These are phyloP conservation scores for Yponomeuta cagnagella DNA, from an alignment of 2,888 invertebrate genomes.

Conservation along the genomic window DNA sequence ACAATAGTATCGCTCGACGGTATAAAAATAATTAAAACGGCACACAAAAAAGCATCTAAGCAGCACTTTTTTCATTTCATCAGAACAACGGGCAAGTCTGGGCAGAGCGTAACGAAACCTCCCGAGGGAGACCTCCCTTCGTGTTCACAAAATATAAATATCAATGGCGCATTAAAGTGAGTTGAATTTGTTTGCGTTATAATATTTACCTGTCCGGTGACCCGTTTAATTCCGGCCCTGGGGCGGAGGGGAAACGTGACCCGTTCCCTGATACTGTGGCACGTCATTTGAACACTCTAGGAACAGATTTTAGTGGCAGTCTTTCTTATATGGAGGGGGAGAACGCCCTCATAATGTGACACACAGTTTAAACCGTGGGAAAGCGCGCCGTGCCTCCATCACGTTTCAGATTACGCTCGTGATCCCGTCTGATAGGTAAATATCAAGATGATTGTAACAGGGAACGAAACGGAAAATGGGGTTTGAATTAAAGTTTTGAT, in stretches of 20 bases:
- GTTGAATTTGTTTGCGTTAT: slow-evolving; percentile 68
- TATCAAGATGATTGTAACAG: no score
- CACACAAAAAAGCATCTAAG: neutral
- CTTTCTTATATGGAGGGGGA: slow-evolving; percentile 11
- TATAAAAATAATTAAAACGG: neutral
- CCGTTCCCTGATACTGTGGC: slow-evolving; percentile 45
- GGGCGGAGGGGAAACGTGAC: slow-evolving; percentile 42
- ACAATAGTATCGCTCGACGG: neutral
- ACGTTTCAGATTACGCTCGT: slow-evolving; percentile 1
- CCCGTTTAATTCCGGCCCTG: slow-evolving; percentile 58
- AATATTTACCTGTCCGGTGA: slow-evolving; percentile 71
- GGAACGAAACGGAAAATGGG: no score
- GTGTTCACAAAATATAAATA: slow-evolving; percentile 44
- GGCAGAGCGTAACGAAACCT: neutral
- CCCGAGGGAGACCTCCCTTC: slow-evolving; percentile 8
- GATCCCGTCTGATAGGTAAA: neutral
- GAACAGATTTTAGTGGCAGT: slow-evolving; percentile 50
- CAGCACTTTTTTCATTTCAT: neutral
- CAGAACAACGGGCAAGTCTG: neutral
- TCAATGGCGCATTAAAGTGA: slow-evolving; percentile 67
- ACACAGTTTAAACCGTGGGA: slow-evolving; percentile 60
- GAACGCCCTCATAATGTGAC: slow-evolving; percentile 54
- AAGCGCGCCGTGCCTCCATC: slow-evolving; percentile 25
- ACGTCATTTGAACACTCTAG: slow-evolving; percentile 63
- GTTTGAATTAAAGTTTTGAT: no score